Evolutionary conservation across 2,888 invertebrate species (phyloP).

Genomic region (Agrotis clavis): DNA sequence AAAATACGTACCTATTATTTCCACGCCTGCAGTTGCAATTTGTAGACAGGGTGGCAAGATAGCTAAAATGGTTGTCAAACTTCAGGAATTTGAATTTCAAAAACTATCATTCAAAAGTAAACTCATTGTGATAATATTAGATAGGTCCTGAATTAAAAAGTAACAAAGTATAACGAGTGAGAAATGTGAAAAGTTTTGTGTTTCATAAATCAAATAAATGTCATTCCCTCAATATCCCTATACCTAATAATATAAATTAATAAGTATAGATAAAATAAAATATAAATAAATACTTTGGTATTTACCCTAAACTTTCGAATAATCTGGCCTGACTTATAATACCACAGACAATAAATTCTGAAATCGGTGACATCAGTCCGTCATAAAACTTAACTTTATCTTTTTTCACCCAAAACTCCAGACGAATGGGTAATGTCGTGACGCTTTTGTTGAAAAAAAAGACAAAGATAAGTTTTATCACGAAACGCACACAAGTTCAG

Average conservation of each 20-base stretch:
- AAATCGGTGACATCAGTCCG: neutral
- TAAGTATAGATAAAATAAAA: too few relatives aligned
- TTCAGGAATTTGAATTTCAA: neutral
- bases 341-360: too few relatives aligned
- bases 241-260: too few relatives aligned
- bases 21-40: constrained; percentile 19
- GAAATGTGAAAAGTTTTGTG: neutral
- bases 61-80: constrained; percentile 26
- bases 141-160: neutral
- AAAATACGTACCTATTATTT: too few relatives aligned
- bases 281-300: too few relatives aligned
- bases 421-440: neutral
- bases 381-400: neutral
- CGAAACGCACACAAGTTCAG: constrained; percentile 39
- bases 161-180: neutral
- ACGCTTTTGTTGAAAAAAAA: neutral
- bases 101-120: too few relatives aligned
- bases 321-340: too few relatives aligned
- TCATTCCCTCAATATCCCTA: too few relatives aligned
- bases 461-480: neutral
- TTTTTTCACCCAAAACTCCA: neutral
- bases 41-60: constrained; percentile 7
- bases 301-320: too few relatives aligned
- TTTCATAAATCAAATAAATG: too few relatives aligned
- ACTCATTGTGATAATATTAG: neutral